These are phyloP conservation scores for Sarcophilus harrisii DNA, from an alignment of 2,797 vertebrate genomes.

Conservation along the genomic window DNA sequence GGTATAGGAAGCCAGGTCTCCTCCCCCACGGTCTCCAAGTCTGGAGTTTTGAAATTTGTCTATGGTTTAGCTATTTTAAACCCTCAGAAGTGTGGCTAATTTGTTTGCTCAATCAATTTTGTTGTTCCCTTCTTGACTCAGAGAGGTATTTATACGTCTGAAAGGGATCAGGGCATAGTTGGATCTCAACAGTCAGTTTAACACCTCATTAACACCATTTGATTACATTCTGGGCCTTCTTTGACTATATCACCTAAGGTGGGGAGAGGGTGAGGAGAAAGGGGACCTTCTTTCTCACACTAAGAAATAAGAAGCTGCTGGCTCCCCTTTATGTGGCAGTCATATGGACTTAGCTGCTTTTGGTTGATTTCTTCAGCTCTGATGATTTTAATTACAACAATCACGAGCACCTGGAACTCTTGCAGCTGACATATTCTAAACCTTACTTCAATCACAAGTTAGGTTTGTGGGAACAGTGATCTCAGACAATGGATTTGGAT, in stretches of 20 bases:
- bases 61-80: neutral
- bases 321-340: conserved; percentile 77
- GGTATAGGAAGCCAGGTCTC: neutral
- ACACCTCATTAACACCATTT: neutral
- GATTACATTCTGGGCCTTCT: neutral
- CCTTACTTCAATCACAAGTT: conserved; percentile 78
- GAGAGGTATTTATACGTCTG: neutral
- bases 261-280: neutral
- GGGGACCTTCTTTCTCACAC: conserved; percentile 32
- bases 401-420: conserved; percentile 76
- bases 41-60: neutral
- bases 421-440: conserved; percentile 73
- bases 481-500: conserved; percentile 40
- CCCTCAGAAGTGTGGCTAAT: neutral
- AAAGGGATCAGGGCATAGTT: neutral
- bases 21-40: neutral
- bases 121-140: neutral
- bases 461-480: conserved; percentile 69
- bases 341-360: conserved; percentile 78
- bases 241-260: neutral
- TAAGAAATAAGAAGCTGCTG: conserved; percentile 79
- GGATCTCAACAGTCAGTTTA: neutral
- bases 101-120: neutral
- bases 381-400: conserved; percentile 81
- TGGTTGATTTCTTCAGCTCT: conserved; percentile 79